Percentiles rank a stretch among this genome's conserved stretches.
Evolutionary conservation across 1,140 invertebrate species (phyloP).

Genomic region (Gryon sp.): DNA sequence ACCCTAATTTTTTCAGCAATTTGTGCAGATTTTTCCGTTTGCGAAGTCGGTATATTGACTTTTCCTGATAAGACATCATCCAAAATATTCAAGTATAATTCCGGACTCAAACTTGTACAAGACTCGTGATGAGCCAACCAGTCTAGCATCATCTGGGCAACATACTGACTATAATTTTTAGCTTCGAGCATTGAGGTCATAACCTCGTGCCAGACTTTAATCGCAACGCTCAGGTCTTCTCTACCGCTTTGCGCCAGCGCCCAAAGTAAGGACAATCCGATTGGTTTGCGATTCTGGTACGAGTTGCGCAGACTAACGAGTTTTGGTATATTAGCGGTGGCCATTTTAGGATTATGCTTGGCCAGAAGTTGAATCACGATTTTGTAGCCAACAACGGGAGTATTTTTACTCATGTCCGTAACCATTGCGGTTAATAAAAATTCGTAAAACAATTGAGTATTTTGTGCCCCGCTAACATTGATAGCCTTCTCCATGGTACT

Average conservation of each 20-base stretch:
- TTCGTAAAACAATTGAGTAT: conserved; percentile 83
- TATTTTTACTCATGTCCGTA: conserved; percentile 83
- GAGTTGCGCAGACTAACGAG: conserved; percentile 84
- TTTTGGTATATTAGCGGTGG: conserved; percentile 82
- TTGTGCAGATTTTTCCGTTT: conserved; percentile 67
- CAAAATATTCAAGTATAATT: conserved; percentile 76
- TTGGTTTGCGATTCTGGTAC: conserved; percentile 88
- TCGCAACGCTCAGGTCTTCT: conserved; percentile 84
- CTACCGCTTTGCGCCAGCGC: conserved; percentile 87
- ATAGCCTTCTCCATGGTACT: conserved; percentile 80
- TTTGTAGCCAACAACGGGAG: conserved; percentile 84
- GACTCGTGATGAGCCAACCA: conserved; percentile 76
- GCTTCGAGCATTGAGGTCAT: conserved; percentile 88
- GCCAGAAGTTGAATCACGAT: conserved; percentile 85
- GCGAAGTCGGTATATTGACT: conserved; percentile 66
- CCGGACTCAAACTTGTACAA: conserved; percentile 74
- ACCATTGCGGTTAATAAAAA: conserved; percentile 83
- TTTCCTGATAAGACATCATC: conserved; percentile 75
- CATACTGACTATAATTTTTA: conserved; percentile 86
- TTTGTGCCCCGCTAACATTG: conserved; percentile 80
- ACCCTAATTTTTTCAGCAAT: conserved; percentile 77
- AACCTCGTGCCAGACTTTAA: conserved; percentile 90
- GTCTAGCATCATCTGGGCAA: conserved; percentile 85
- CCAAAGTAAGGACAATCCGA: conserved; percentile 89
- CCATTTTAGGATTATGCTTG: conserved; percentile 83